A percentile compares a stretch with the other conserved stretches of the same genome.
Conservation (phyloP, 2,797 vertebrate genomes). For the Acropternis orthonyx region DNA sequence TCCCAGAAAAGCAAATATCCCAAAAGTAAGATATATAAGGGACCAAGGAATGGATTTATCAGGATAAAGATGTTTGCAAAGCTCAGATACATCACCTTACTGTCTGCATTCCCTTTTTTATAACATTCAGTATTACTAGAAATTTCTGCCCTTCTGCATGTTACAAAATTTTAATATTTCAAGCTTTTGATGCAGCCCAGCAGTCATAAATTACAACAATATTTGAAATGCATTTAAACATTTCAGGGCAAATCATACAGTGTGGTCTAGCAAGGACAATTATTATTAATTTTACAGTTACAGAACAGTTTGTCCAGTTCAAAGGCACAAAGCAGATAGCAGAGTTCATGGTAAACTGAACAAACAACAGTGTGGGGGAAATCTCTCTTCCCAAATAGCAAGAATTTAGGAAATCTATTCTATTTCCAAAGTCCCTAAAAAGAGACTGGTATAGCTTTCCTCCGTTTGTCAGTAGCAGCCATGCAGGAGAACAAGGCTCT, state of each 20-base stretch:
- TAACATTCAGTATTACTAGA: not conserved
- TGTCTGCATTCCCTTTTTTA: not conserved
- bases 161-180: not conserved
- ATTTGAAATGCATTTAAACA: not conserved
- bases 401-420: not conserved
- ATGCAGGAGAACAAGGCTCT: not conserved
- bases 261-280: not conserved
- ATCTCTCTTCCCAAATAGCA: not conserved
- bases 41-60: not conserved
- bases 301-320: not conserved
- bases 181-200: not conserved
- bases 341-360: not conserved
- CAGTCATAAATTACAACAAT: not conserved
- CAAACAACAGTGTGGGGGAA: not conserved
- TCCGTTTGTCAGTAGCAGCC: not conserved
- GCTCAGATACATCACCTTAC: not conserved
- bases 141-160: not conserved
- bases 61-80: not conserved
- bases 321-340: not conserved
- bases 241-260: not conserved
- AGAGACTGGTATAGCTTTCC: not conserved
- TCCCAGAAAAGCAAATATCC: not conserved
- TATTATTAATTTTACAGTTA: not conserved
- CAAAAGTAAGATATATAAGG: not conserved
- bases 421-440: not conserved